Evolutionary conservation across 2,113 vertebrate genomes (phyloP), one percentile per base, ranked within the genome.

Genomic region (Rallus limicola): DNA sequence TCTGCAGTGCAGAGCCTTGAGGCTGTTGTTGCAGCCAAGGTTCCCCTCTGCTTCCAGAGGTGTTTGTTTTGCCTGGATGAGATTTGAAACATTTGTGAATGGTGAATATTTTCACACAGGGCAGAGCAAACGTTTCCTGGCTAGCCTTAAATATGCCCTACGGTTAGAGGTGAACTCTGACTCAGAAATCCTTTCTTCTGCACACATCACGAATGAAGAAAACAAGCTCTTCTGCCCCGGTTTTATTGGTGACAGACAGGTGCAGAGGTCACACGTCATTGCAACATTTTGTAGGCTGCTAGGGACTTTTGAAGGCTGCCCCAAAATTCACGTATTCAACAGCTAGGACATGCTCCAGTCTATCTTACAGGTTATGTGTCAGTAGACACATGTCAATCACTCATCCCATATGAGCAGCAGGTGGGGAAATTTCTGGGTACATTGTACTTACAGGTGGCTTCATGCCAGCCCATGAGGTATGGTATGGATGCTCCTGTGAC

Each of bases 51-150:
- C 55, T 77, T 90, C 46, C 80, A 59, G 59, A 93, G 36, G 25
- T 83, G 55, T 24, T 77, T 81, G 28, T 69, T 90, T 90, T 92
- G 72, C 74, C 59, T 93, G 64, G 34, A 31, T n/a, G 50, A 60
- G 33, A 56, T 25, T 69, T 23, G 78, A 74, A 93, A 85, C 74
- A 74, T n/a, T 81, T 90, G 74, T 56, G 86, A 95, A 81, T 64
- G 1, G 0, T 44, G 18, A 72, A 9, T 11, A 42, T 65, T 95
- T 93, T 90, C 82, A 70, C 74, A 78, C 26, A 69, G 55, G 40
- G 34, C 50, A 87, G 64, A 53, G 74, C 64, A 83, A 78, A 36
- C 13, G 17, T 42, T 82, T 58, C 56, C 69, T 56, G 69, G 21
- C 5, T 44, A 60, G 44, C 13, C 34, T 64, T 38, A 62, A 80